A percentile compares a stretch with the other conserved stretches of the same genome.
phyloP scores from a whole-genome alignment of 2,888 invertebrate species.

The Tanytarsus gracilentus region DNA sequence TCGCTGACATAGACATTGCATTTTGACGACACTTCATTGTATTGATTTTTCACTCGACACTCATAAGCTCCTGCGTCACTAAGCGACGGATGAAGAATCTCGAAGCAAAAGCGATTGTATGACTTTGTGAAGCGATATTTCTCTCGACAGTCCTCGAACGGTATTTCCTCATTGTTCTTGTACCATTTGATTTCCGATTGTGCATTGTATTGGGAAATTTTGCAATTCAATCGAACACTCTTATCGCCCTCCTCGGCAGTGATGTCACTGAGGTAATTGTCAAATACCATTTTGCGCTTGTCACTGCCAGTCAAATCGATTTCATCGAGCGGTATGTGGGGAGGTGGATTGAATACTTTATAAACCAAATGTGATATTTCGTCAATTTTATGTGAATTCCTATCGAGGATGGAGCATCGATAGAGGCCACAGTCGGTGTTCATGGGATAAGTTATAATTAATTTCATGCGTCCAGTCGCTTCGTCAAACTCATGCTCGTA shows the following conservation, averaged over 20 bases:
- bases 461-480: constrained; percentile 2
- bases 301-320: not conserved
- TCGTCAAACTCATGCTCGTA: constrained; percentile 19
- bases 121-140: constrained; percentile 26
- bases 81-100: not conserved
- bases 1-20: constrained; percentile 18
- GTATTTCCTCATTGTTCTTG: constrained; percentile 13
- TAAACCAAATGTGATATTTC: constrained; percentile 25
- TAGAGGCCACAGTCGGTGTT: constrained; percentile 19
- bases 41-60: constrained; percentile 14
- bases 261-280: constrained; percentile 11
- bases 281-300: constrained; percentile 10
- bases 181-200: constrained; percentile 18
- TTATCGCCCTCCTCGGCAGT: constrained; percentile 1
- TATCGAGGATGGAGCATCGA: constrained; percentile 10
- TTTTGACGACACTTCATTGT: constrained; percentile 14
- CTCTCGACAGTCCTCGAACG: constrained; percentile 5
- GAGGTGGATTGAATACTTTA: constrained; percentile 23
- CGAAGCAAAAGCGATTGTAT: constrained; percentile 18
- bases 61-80: constrained; percentile 19
- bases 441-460: constrained; percentile 19
- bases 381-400: constrained; percentile 8
- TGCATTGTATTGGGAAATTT: constrained; percentile 20
- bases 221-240: constrained; percentile 11
- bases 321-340: not conserved